These are phyloP conservation scores for Brachymystax lenok DNA, from an alignment of 2,797 vertebrate species.

Conservation along the genomic window DNA sequence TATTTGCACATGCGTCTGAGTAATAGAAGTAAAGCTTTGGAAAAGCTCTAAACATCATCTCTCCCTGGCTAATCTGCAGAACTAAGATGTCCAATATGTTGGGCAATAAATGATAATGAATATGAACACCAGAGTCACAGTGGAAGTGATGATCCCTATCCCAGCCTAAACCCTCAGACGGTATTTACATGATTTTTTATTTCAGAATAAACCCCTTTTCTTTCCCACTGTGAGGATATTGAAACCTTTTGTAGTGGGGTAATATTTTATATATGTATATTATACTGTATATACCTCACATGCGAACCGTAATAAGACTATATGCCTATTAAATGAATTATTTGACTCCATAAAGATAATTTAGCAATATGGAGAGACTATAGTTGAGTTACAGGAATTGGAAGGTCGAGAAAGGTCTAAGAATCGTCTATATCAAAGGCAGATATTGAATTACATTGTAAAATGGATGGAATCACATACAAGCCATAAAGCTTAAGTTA, in stretches of 20 bases:
- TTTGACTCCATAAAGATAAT: too few relatives aligned
- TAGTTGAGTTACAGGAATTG: too few relatives aligned
- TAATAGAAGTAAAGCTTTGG: conserved; percentile 58
- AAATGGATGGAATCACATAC: too few relatives aligned
- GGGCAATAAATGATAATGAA: conserved; percentile 71
- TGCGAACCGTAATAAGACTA: too few relatives aligned
- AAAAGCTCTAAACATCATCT: conserved; percentile 62
- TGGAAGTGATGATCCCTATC: conserved; percentile 62
- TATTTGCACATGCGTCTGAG: conserved; percentile 44
- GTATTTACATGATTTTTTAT: conserved; percentile 78
- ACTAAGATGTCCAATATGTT: conserved; percentile 36
- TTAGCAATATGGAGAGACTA: too few relatives aligned
- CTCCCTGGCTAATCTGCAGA: conserved; percentile 73
- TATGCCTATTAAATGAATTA: too few relatives aligned
- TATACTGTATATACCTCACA: too few relatives aligned
- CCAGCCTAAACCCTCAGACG: conserved; percentile 71
- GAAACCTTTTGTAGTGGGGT: conserved; percentile 59
- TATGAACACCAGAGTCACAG: conserved; percentile 59
- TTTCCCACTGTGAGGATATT: conserved; percentile 76
- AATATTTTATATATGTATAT: too few relatives aligned
- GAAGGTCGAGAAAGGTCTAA: too few relatives aligned
- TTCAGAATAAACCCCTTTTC: conserved; percentile 79
- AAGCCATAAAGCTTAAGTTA: too few relatives aligned
- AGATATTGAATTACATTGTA: too few relatives aligned
- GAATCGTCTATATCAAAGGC: too few relatives aligned